Conservation (phyloP, 2,888 invertebrate species). For the Helleia helle region DNA sequence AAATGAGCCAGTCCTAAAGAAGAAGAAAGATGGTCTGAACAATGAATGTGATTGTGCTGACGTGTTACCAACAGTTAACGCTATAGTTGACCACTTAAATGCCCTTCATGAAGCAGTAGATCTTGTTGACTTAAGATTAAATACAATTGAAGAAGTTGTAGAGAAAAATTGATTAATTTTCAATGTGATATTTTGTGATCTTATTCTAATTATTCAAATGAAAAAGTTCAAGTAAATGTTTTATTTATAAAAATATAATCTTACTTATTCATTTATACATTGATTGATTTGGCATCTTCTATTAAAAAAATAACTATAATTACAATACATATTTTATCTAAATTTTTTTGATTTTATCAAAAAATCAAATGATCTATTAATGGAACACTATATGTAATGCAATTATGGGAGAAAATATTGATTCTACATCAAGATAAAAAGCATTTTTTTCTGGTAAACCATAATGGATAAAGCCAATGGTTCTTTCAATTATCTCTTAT, state of each 20-base stretch:
- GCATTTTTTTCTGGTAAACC: too few relatives aligned
- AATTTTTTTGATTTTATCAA: too few relatives aligned
- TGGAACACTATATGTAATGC: too few relatives aligned
- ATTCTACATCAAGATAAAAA: too few relatives aligned
- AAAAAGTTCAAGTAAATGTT: background rate
- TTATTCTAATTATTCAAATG: background rate
- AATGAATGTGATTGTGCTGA: slow-evolving; percentile 57
- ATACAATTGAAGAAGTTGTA: slow-evolving; percentile 57
- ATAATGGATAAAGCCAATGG: too few relatives aligned
- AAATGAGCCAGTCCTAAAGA: slow-evolving; percentile 30
- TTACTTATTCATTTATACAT: background rate
- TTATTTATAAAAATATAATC: background rate
- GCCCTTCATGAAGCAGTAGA: slow-evolving; percentile 71
- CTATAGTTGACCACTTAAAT: slow-evolving; percentile 71
- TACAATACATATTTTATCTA: background rate
- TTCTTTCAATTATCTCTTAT: too few relatives aligned
- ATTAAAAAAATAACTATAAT: background rate
- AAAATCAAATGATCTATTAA: too few relatives aligned
- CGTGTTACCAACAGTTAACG: slow-evolving; percentile 63
- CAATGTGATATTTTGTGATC: background rate
- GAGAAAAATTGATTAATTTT: slow-evolving; percentile 25
- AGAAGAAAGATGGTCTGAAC: slow-evolving; percentile 32
- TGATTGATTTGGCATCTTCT: background rate
- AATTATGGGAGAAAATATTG: too few relatives aligned
- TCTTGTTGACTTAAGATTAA: slow-evolving; percentile 68